Percentiles rank a stretch among this genome's conserved stretches.
These are phyloP conservation scores for Saturnia pavonia DNA, from an alignment of 2,888 invertebrate species.

Conservation along the genomic window DNA sequence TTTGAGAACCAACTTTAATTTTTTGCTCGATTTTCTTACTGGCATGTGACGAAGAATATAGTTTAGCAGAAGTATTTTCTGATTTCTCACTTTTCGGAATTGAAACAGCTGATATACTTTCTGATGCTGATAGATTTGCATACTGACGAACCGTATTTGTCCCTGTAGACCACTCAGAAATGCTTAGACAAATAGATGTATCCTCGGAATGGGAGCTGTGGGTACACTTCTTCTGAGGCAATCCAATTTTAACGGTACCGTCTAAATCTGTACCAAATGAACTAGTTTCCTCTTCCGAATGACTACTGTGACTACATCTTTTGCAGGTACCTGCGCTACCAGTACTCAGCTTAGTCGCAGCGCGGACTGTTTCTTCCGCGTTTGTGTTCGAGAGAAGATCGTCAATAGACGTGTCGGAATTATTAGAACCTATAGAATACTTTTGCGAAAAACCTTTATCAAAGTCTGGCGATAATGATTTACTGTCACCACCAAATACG, in stretches of 20 bases:
- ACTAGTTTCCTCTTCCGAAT: constrained; percentile 88
- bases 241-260: constrained; percentile 90
- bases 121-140: constrained; percentile 87
- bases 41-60: constrained; percentile 81
- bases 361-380: constrained; percentile 81
- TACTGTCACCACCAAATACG: constrained; percentile 83
- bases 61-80: constrained; percentile 77
- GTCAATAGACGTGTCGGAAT: constrained; percentile 84
- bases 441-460: constrained; percentile 74
- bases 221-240: constrained; percentile 91
- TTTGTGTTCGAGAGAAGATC: constrained; percentile 83
- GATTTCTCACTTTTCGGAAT: constrained; percentile 84
- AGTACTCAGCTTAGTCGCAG: constrained; percentile 74
- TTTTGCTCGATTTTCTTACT: constrained; percentile 80
- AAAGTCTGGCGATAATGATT: constrained; percentile 82
- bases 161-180: constrained; percentile 94
- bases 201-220: constrained; percentile 93
- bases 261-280: constrained; percentile 90
- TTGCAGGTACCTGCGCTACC: constrained; percentile 80
- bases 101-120: constrained; percentile 83
- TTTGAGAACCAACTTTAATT: constrained; percentile 64
- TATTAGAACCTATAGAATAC: constrained; percentile 82
- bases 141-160: constrained; percentile 92
- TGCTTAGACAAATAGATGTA: constrained; percentile 91
- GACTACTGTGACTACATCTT: constrained; percentile 86